Base-by-base conservation (phyloP, 2,113 vertebrate genomes). In the human (Homo sapiens) region DNA sequence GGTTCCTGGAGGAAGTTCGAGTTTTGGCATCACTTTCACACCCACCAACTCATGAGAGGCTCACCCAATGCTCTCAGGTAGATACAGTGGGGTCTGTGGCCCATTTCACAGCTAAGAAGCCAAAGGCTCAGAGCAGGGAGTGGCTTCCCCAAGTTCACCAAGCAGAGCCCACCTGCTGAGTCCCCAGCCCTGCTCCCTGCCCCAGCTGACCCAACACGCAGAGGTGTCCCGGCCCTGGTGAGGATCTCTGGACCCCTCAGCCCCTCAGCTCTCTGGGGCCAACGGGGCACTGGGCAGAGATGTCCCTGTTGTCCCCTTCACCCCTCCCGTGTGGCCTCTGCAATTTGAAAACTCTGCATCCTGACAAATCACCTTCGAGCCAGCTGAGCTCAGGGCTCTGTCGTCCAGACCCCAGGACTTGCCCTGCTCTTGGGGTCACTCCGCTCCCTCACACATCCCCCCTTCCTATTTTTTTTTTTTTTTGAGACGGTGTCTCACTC, bases 221-320 rank as follows among this genome's bases (percentile, higher is more conserved):
- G 6, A 75, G 55, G 18, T 2, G 9, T 4, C 50, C 73, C 30
- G 61, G 52, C 30, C 38, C 22, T 27, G 6, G 1, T 3, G n/a
- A 80, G 30, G 50, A 25, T 5, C 3, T 0, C 45, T 0, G 35
- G 38, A 3, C 6, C 70, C 18, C 10, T 17, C 30, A 18, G 80
- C 6, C 48, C 75, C 55, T 83, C 1, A 2, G 72, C 38, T 18
- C 1, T 0, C 48, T 17, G 13, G 1, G 18, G 38, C 68, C 13
- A 4, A 6, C 16, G 1, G 55, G 12, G 10, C 20, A 30, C 45
- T 64, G 48, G 83, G 13, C 22, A 84, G 59, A 84, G 61, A 18
- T 3, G 23, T 52, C 52, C 13, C 0, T 0, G 0, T 12, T n/a
- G 12, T 50, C 66, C 45, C 48, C 66, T 40, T 61, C 30, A 38